Percentiles rank a stretch among this genome's conserved stretches.
These are phyloP conservation scores for Caretta caretta DNA, from an alignment of 2,113 vertebrate species.

Conservation along the genomic window DNA sequence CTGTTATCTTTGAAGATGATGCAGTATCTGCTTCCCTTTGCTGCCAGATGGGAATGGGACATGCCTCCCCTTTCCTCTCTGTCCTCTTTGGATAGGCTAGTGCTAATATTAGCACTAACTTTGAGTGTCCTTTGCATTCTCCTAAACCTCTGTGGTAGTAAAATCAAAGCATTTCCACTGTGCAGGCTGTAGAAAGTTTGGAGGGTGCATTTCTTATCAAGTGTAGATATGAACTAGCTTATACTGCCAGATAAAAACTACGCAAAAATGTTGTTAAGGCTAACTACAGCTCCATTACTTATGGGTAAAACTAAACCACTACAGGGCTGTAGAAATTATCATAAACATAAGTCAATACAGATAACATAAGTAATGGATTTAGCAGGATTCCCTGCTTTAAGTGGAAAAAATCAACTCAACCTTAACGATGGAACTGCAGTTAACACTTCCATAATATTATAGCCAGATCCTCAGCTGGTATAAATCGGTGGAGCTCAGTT, in stretches of 20 bases:
- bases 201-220: background rate
- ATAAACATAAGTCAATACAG: background rate
- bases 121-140: background rate
- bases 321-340: background rate
- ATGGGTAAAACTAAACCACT: background rate
- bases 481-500: background rate
- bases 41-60: background rate
- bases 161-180: background rate
- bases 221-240: accelerated
- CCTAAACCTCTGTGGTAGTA: background rate
- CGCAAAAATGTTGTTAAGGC: background rate
- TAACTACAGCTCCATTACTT: background rate
- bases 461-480: background rate
- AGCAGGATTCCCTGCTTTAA: background rate
- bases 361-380: background rate
- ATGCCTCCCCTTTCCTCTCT: background rate
- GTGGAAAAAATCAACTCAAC: background rate
- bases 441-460: background rate
- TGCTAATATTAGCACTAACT: background rate
- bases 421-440: background rate
- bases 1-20: background rate
- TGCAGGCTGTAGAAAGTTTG: background rate
- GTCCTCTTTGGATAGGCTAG: background rate
- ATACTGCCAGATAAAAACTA: background rate
- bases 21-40: background rate